A percentile compares a stretch with the other conserved stretches of the same genome.
phyloP scores from a whole-genome alignment of 1,140 invertebrate genomes.

The Dysdera silvatica region DNA sequence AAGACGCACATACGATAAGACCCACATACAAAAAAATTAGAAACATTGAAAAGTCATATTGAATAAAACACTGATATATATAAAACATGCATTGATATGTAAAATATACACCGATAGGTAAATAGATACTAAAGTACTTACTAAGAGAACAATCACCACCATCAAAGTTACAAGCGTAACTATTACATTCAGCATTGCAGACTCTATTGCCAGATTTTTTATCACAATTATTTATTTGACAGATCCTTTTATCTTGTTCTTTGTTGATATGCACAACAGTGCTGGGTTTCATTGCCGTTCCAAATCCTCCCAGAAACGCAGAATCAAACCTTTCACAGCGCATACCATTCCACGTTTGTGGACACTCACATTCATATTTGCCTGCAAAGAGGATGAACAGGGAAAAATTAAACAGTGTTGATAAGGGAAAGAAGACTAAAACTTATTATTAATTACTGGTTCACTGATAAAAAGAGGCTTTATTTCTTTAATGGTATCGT shows the following conservation, averaged over 20 bases:
- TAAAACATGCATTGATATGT: background rate
- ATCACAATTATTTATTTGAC: conserved; percentile 50
- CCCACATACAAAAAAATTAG: too few species aligned
- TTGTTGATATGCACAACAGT: conserved; percentile 5
- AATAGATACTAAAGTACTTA: conserved; percentile 16
- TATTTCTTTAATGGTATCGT: too few species aligned
- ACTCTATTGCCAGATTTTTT: conserved; percentile 71
- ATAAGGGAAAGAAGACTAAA: too few species aligned
- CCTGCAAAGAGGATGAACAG: too few species aligned
- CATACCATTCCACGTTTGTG: conserved; percentile 67
- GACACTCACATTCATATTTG: conserved; percentile 74
- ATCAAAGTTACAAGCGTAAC: conserved; percentile 85
- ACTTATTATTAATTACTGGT: too few species aligned
- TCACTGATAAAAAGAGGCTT: too few species aligned
- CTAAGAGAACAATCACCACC: conserved; percentile 89
- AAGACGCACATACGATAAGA: too few species aligned
- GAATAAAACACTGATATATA: background rate
- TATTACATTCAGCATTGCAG: conserved; percentile 90
- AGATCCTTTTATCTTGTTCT: conserved; percentile 6
- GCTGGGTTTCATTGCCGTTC: background rate
- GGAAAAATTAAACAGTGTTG: conserved; percentile 6
- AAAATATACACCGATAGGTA: background rate
- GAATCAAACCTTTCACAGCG: conserved; percentile 57
- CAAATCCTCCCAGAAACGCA: conserved; percentile 13
- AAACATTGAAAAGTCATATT: background rate